Evolutionary conservation across 2,113 vertebrate genomes (phyloP), one percentile per base, ranked within the genome.

Genomic region (Rhea pennata): DNA sequence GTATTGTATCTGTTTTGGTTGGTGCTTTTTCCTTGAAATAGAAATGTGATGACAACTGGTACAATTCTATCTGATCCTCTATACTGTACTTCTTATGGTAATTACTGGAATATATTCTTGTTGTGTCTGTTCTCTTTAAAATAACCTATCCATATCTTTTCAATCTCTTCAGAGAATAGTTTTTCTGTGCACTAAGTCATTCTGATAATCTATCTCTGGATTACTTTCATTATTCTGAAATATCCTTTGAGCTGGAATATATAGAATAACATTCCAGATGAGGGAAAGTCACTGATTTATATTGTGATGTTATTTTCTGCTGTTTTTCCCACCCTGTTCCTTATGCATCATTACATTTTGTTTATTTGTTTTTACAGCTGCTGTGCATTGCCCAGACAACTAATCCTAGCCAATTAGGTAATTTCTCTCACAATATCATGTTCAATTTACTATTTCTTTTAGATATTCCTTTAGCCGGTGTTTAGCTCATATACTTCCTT

Each of bases 311-410:
- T 9, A 82, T 84, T 92, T 91, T 84, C 48, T 75, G 9, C 13
- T 84, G 27, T 48, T 86, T 88, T 64, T 8, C 17, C 33, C 56
- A 62, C 20, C 12, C 9, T 48, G 21, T 39, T 91, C 26, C n/a
- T 65, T 72, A 82, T 0, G 7, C 17, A 61, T 66, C 12, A 44
- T 76, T 89, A 39, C 10, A 48, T 58, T 90, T 74, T 81, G 79
- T 84, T 93, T 64, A 80, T 85, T 85, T 77, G 9, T 39, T 92
- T 84, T 82, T 48, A 33, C 15, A 69, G 12, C 62, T 72, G 39
- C 39, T 84, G 15, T 42, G 29, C 22, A 33, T 53, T 69, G 33
- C 59, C 54, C 56, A 74, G 39, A 86, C 21, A 44, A 58, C 0
- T 0, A 90, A 2, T 10, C 6, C 27, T 66, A 15, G 20, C 20